Base-by-base conservation (phyloP, 2,888 invertebrate species). In the Embidobia sp. region DNA sequence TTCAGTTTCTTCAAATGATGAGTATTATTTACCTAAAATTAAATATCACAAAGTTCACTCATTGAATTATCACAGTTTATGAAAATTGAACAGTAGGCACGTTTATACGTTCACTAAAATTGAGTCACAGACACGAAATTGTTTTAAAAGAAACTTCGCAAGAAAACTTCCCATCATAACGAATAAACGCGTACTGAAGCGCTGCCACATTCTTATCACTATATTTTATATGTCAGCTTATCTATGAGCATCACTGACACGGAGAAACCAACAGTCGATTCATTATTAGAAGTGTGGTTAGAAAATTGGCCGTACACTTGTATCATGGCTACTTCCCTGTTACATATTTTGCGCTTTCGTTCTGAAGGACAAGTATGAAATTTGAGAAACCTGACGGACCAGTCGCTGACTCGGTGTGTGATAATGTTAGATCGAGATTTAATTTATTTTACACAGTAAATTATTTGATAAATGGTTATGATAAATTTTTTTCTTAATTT, bases 141-240 rank as follows among this genome's bases (percentile, higher is more conserved):
- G 44, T 19, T 1, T 5, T 4, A 13, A n/a, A 10, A 51, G 51
- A 29, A 33, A 51, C 40, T 51, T 42, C 22, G 27, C n/a, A 29
- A 18, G 26, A 42, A 53, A 26, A 49, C 73, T 73, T 55, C 31
- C 64, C 73, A 64, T 73, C 33, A 22, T 57, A 49, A 59, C 57
- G 57, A 59, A 13, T 42, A 37, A 66, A 37, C 44, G 16, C 31
- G 27, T 8, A 74, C 74, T 74, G 59, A 66, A 46, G 35, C 40
- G 59, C 19, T 5, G 35, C 44, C 4, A 13, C 48, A 44, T 53
- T 59, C 57, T 74, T 74, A 74, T 74, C 74, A 59, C 27, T 74
- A 59, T 35, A 66, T 66, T 57, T 66, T 59, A 74, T 66, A 74
- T 61, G 74, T 64, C 66, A 57, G 74, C 64, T 74, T 74, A 74